phyloP scores from a whole-genome alignment of 2,888 invertebrate species.

The Cistogaster globosa region DNA sequence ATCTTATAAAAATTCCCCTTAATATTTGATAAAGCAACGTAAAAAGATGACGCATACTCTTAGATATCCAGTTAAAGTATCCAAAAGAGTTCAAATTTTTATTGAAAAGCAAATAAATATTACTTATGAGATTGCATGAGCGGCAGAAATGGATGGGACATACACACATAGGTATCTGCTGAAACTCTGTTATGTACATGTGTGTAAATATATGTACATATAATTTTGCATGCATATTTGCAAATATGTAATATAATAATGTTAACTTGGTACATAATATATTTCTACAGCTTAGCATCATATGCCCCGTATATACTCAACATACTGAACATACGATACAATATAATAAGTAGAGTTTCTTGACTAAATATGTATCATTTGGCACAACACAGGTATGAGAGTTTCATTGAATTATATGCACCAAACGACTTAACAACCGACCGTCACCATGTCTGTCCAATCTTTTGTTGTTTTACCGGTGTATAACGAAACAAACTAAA shows the following conservation, averaged over 20 bases:
- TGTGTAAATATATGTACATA: not conserved
- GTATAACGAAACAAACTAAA: slow-evolving; percentile 28
- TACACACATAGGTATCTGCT: not conserved
- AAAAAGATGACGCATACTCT: slow-evolving; percentile 30
- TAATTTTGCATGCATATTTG: not conserved
- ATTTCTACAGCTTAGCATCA: slow-evolving; percentile 16
- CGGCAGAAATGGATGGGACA: not conserved
- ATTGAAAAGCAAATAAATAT: slow-evolving; percentile 41
- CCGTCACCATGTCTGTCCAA: not conserved
- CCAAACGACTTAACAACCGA: slow-evolving; percentile 3
- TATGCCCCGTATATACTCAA: not conserved
- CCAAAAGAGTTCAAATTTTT: not conserved
- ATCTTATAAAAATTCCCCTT: slow-evolving; percentile 15
- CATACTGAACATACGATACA: not conserved
- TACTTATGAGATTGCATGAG: slow-evolving; percentile 29
- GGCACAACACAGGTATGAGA: slow-evolving; percentile 7
- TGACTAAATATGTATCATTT: slow-evolving; percentile 36
- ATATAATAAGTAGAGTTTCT: slow-evolving; percentile 20
- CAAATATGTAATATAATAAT: slow-evolving; percentile 8
- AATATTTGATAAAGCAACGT: slow-evolving; percentile 31
- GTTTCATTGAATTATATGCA: slow-evolving; percentile 34
- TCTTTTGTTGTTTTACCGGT: slow-evolving; percentile 49
- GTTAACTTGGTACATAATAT: slow-evolving; percentile 13
- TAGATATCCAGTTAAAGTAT: not conserved
- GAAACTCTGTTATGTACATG: not conserved